These are phyloP conservation scores for Tangachromis dhanisi DNA, from an alignment of 2,113 vertebrate genomes.

Conservation along the genomic window DNA sequence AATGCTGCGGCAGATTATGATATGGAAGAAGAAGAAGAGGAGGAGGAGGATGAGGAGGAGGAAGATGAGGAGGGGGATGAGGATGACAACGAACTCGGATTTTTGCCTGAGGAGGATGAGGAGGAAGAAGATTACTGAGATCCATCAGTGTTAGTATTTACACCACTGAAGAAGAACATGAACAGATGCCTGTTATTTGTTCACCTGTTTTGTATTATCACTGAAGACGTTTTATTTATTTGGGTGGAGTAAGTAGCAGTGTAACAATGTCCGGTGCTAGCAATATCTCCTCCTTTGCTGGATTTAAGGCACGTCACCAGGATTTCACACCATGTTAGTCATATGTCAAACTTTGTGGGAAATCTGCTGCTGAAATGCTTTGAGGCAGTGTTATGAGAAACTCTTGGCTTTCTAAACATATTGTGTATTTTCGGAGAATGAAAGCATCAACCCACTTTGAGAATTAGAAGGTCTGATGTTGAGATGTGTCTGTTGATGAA, in stretches of 20 bases:
- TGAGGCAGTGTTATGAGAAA: slow-evolving; percentile 34
- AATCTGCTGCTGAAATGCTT: slow-evolving; percentile 11
- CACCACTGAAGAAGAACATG: background rate
- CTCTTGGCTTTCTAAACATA: slow-evolving; percentile 20
- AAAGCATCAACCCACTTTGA: background rate
- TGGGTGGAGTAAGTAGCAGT: slow-evolving; percentile 19
- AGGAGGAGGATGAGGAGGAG: slow-evolving; percentile 49
- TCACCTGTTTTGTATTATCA: slow-evolving; percentile 17
- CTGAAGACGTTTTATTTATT: slow-evolving; percentile 55
- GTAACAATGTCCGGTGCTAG: slow-evolving; percentile 21
- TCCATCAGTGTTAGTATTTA: background rate
- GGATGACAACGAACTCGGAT: slow-evolving; percentile 45
- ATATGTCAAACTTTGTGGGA: slow-evolving; percentile 16
- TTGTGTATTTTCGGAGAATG: slow-evolving; percentile 1
- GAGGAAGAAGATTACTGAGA: slow-evolving; percentile 68
- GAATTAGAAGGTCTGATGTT: background rate
- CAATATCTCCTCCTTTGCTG: slow-evolving; percentile 9
- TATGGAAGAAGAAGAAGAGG: slow-evolving; percentile 72
- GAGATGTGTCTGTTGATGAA: slow-evolving; percentile 20
- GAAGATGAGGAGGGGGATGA: slow-evolving; percentile 49
- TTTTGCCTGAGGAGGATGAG: slow-evolving; percentile 59
- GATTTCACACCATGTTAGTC: background rate
- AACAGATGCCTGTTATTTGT: background rate
- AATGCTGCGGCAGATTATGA: slow-evolving; percentile 63
- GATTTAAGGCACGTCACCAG: background rate